These are phyloP conservation scores for Armadillidium nasatum DNA, from an alignment of 1,140 invertebrate genomes.

Conservation along the genomic window DNA sequence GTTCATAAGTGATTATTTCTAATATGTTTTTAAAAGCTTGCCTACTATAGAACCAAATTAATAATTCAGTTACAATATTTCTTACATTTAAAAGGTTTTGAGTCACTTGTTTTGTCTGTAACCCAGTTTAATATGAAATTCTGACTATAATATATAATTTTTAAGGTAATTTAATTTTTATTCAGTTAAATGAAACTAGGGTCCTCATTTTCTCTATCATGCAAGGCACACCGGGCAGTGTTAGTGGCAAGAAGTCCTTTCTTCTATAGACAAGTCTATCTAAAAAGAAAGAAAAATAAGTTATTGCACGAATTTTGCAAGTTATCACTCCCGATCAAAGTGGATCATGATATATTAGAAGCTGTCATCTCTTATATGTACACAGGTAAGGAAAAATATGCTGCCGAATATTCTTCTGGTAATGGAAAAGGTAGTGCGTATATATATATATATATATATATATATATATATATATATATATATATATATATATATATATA, in stretches of 20 bases:
- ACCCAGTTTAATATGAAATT: background rate
- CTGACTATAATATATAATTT: background rate
- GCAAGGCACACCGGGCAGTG: constrained; percentile 39
- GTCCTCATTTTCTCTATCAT: constrained; percentile 2
- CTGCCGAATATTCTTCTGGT: background rate
- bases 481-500: background rate
- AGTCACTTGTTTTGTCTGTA: background rate
- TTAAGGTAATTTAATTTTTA: background rate
- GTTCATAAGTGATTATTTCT: background rate
- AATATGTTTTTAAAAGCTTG: background rate
- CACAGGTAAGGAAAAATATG: constrained; percentile 25
- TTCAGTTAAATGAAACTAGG: too few relatives aligned
- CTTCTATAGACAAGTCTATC: constrained; percentile 42
- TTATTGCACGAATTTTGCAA: constrained; percentile 39
- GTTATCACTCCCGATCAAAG: constrained; percentile 38
- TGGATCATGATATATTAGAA: constrained; percentile 41
- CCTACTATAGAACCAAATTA: background rate
- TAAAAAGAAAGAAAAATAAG: constrained; percentile 38
- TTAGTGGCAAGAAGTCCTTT: constrained; percentile 42
- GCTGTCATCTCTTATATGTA: constrained; percentile 43
- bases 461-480: background rate
- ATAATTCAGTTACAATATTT: background rate
- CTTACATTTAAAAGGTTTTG: background rate
- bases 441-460: background rate
- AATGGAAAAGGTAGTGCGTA: background rate